Percentiles rank a stretch among this genome's conserved stretches.
These are phyloP conservation scores for Probosciger aterrimus DNA, from an alignment of 2,113 vertebrate genomes.

Conservation along the genomic window DNA sequence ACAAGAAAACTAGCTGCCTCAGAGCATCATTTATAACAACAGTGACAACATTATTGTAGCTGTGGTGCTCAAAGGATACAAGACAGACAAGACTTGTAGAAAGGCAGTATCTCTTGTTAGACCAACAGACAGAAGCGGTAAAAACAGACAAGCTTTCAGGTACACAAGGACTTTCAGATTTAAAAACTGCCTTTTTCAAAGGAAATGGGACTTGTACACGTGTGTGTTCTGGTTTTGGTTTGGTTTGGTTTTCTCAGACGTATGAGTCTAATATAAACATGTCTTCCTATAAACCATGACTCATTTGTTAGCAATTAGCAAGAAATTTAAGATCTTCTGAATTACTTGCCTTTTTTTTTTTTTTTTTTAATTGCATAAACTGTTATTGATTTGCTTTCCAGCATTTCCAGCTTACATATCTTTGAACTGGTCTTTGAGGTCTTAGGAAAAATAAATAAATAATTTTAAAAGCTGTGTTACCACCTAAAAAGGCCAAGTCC, in stretches of 20 bases:
- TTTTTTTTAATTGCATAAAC: background rate
- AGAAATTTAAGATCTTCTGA: background rate
- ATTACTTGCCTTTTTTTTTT: background rate
- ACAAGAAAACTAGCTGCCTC: background rate
- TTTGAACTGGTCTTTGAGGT: background rate
- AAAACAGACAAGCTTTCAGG: background rate
- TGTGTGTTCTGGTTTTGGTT: background rate
- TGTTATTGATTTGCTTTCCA: background rate
- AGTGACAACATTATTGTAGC: background rate
- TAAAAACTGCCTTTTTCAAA: conserved; percentile 8
- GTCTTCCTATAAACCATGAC: background rate
- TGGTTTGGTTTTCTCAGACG: background rate
- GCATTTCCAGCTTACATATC: background rate
- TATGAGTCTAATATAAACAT: background rate
- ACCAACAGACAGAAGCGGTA: background rate
- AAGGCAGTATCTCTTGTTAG: background rate
- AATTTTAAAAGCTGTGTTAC: background rate
- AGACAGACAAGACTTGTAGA: background rate
- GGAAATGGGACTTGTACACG: background rate
- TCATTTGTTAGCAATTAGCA: background rate
- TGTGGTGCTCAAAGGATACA: background rate
- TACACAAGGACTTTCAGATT: background rate
- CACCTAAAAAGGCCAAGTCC: background rate
- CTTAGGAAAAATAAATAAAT: background rate
- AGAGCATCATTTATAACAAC: background rate